Percentiles rank a stretch among this genome's conserved stretches.
These are phyloP conservation scores for Setophaga petechia DNA, from an alignment of 2,113 vertebrate species.

Conservation along the genomic window DNA sequence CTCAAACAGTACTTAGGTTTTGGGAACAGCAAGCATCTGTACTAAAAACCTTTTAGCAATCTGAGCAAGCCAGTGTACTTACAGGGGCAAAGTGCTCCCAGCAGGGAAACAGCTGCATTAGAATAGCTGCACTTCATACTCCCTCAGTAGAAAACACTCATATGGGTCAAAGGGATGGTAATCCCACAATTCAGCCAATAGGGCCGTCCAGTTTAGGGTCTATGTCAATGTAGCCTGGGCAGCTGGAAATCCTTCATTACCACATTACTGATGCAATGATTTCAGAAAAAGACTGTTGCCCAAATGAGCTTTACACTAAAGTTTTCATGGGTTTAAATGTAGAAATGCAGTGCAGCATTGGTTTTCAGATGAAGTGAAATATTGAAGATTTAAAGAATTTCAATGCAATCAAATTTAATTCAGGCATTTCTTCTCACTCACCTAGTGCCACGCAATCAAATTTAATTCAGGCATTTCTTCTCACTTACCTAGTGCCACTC, in stretches of 20 bases:
- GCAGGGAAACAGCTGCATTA: background rate
- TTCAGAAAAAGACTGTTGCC: background rate
- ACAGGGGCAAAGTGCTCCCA: background rate
- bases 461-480: background rate
- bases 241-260: background rate
- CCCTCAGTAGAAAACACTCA: background rate
- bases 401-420: background rate
- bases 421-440: background rate
- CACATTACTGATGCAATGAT: background rate
- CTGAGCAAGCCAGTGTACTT: background rate
- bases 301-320: background rate
- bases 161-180: background rate
- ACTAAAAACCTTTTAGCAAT: background rate
- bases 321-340: background rate
- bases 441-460: background rate
- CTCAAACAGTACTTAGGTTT: background rate
- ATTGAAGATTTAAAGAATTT: background rate
- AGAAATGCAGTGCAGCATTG: background rate
- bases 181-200: background rate
- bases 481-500: background rate
- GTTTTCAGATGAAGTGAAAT: background rate
- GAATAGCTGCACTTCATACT: background rate
- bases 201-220: background rate
- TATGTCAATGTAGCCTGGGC: background rate
- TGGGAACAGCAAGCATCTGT: background rate